phyloP scores from a whole-genome alignment of 2,888 invertebrate genomes.

The Rhaphigaster nebulosa region DNA sequence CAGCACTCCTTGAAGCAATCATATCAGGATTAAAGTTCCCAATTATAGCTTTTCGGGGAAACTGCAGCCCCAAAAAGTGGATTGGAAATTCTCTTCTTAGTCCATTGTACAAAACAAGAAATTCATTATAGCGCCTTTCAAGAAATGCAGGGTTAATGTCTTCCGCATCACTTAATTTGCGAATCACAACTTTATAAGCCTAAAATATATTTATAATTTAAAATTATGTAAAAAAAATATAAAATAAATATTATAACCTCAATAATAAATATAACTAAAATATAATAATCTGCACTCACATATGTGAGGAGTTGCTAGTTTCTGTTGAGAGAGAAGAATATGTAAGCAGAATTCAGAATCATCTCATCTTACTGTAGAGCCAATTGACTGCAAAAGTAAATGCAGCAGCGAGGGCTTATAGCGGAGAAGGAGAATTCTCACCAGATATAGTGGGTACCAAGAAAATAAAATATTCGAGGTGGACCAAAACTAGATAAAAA shows the following conservation, averaged over 20 bases:
- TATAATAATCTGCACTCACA: too few species aligned
- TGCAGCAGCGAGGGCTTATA: too few species aligned
- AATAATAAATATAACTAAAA: too few species aligned
- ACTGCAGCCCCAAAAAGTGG: constrained; percentile 72
- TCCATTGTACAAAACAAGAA: constrained; percentile 76
- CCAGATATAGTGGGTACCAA: too few species aligned
- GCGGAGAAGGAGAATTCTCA: too few species aligned
- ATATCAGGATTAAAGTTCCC: constrained; percentile 80
- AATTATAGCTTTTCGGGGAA: constrained; percentile 79
- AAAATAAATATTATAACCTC: not conserved
- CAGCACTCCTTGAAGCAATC: constrained; percentile 76
- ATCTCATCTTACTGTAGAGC: too few species aligned
- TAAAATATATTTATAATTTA: constrained; percentile 60
- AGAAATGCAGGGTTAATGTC: constrained; percentile 77
- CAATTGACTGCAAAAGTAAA: too few species aligned
- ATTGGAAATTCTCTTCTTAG: constrained; percentile 75
- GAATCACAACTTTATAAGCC: constrained; percentile 76
- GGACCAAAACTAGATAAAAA: too few species aligned
- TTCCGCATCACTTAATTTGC: constrained; percentile 73
- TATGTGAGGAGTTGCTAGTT: too few species aligned
- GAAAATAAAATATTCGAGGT: too few species aligned
- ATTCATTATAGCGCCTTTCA: constrained; percentile 81
- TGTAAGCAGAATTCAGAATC: too few species aligned
- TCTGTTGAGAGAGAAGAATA: too few species aligned
- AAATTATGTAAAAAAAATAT: not conserved